Conservation (phyloP, 2,797 vertebrate species). For the Eulemur rubriventer region DNA sequence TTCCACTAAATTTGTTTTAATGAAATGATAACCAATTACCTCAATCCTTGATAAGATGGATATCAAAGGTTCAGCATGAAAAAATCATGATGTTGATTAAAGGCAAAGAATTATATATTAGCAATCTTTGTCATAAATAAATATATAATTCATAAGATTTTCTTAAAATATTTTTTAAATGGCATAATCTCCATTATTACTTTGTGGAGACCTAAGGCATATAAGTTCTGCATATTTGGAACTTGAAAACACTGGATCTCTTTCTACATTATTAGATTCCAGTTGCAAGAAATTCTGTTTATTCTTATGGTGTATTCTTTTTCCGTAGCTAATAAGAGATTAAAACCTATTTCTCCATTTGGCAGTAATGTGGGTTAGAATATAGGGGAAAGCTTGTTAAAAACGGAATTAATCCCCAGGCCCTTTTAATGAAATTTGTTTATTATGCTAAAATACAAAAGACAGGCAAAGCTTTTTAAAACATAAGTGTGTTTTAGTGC, state of each 20-base stretch:
- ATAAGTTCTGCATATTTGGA: neutral
- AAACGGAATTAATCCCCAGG: neutral
- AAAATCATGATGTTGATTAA: neutral
- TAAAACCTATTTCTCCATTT: conserved; percentile 67
- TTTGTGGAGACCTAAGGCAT: neutral
- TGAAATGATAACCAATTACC: neutral
- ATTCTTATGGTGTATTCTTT: conserved; percentile 32
- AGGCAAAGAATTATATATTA: neutral
- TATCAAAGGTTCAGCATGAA: neutral
- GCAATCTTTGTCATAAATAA: neutral
- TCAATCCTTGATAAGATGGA: neutral
- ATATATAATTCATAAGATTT: neutral
- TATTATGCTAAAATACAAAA: conserved; percentile 28
- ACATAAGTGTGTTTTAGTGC: conserved; percentile 17
- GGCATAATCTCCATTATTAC: neutral
- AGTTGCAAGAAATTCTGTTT: conserved; percentile 60
- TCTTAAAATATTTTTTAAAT: neutral
- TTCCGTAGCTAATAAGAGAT: conserved; percentile 68
- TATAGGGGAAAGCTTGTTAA: conserved; percentile 31
- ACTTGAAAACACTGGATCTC: neutral
- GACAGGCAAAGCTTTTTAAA: conserved; percentile 8
- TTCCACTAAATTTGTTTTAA: neutral
- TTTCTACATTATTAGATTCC: conserved; percentile 71
- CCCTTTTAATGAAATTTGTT: neutral
- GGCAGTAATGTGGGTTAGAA: conserved; percentile 52